These are phyloP conservation scores for Ameiurus melas DNA, from an alignment of 2,113 vertebrate genomes.

Conservation along the genomic window DNA sequence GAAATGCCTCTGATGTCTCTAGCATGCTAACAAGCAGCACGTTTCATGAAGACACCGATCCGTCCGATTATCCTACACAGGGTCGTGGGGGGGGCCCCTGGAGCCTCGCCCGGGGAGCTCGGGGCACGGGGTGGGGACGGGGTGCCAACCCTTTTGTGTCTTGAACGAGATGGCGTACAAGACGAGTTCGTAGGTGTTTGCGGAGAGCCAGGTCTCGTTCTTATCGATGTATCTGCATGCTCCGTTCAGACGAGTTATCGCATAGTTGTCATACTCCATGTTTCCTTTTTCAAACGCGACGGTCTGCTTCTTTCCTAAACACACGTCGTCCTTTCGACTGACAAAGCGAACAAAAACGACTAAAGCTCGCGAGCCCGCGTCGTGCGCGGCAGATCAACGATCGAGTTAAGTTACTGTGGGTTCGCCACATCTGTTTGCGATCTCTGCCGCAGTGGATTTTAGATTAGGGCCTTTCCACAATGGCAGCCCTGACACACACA, in stretches of 20 bases:
- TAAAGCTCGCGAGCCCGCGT: neutral
- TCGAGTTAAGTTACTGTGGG: neutral
- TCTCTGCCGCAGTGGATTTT: slow-evolving; percentile 11
- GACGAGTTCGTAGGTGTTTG: neutral
- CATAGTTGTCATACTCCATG: neutral
- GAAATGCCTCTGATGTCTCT: neutral
- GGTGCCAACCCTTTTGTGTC: no score
- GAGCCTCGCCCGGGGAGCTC: no score
- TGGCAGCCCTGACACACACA: neutral
- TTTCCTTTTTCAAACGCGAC: neutral
- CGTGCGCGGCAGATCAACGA: neutral
- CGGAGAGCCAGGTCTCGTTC: neutral
- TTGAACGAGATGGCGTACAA: neutral
- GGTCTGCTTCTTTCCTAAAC: neutral
- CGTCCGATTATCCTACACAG: no score
- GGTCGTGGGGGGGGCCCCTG: no score
- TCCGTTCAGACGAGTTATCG: neutral
- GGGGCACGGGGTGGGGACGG: no score
- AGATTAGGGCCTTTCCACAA: slow-evolving; percentile 18
- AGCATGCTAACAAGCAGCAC: neutral
- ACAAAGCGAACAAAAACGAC: neutral
- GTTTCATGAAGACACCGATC: neutral
- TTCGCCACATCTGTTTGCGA: slow-evolving; percentile 26
- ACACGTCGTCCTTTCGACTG: neutral
- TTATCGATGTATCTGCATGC: no score